Base-by-base conservation (phyloP, 1,140 invertebrate genomes). In the Ips nitidus region DNA sequence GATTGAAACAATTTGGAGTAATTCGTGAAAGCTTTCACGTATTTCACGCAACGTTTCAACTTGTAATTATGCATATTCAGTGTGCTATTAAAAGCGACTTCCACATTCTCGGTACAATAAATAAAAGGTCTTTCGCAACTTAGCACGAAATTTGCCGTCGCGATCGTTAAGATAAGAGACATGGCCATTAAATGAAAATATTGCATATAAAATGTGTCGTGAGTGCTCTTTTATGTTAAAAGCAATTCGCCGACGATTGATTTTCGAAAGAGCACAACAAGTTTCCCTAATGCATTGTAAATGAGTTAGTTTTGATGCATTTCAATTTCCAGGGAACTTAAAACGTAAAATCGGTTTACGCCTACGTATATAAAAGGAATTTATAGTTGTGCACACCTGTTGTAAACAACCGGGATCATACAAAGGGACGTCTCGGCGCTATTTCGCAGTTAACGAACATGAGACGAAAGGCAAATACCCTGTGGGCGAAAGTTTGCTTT, bases 161-260 rank as follows among this genome's bases (percentile, higher is more conserved):
- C 36, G 52, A 55, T 55, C 52, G 52, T 55, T 55, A 55, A 55
- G 52, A n/a, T 55, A 55, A 37, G 56, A 41, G 56, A 40, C 56
- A 41, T 22, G 22, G 5, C 37, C 36, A 58, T 58, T 58, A 58
- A 58, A 58, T 58, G 40, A 41, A 58, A 58, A 58, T 58, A 58
- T 41, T 40, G 40, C 56, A 8, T 37, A 40, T 58, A 58, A 3
- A 58, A 38, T 36, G 8, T 7, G 37, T 22, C 36, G 40, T 58
- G 56, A 40, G 37, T 8, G 37, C 56, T 22, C 37, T 40, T 58
- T 58, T 41, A 58, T 58, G 38, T 40, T 58, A 40, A 58, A 58
- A 58, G 56, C 56, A 22, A 5, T 58, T 58, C 22, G 52, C 37
- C 6, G 8, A 55, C 6, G 37, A 55, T 37, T 6, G 36, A 55